Base-by-base conservation (phyloP, 2,113 vertebrate species). In the Neodontobutis hainanensis region DNA sequence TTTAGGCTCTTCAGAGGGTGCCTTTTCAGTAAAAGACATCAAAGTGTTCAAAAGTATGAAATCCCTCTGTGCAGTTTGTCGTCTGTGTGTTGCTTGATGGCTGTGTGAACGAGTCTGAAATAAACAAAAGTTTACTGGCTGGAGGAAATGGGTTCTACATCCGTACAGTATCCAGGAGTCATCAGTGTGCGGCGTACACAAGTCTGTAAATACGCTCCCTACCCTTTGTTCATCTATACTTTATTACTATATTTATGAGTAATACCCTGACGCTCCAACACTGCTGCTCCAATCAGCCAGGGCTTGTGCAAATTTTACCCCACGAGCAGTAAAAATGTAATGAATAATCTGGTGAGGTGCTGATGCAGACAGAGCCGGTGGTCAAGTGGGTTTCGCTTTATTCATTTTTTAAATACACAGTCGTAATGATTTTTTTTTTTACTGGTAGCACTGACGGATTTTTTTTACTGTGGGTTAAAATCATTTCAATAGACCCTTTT, bases 231-330 rank as follows among this genome's bases (percentile, higher is more conserved):
- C 77, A 85, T 84, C 61, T 72, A 70, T 78, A 85, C 78, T 77
- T 86, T 78, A 82, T 84, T 83, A 76, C 79, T 77, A 80, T 81
- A 80, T 84, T 87, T 87, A 80, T 81, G 79, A 83, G 73, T 78
- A 81, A 84, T 78, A 78, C 69, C 72, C 70, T 72, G 64, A 60
- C 8, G 38, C 76, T 70, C 60, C 70, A 77, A 51, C 52, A 52
- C 72, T 81, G 74, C 81, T 65, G 7, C 82, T 82, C 68, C 81
- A 84, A 82, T 86, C 82, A 85, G 68, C 82, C 32, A 19, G 68
- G 73, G 64, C 43, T 36, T 77, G 76, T 55, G 72, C 65, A 74
- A 61, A 48, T 55, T 76, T 67, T 59, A 55, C 61, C 42, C 63
- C 43, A 36, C 68, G 4, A 47, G 79, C 75, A 62, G 61, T 81